phyloP scores from a whole-genome alignment of 2,797 vertebrate genomes.

The Ataeniobius toweri region DNA sequence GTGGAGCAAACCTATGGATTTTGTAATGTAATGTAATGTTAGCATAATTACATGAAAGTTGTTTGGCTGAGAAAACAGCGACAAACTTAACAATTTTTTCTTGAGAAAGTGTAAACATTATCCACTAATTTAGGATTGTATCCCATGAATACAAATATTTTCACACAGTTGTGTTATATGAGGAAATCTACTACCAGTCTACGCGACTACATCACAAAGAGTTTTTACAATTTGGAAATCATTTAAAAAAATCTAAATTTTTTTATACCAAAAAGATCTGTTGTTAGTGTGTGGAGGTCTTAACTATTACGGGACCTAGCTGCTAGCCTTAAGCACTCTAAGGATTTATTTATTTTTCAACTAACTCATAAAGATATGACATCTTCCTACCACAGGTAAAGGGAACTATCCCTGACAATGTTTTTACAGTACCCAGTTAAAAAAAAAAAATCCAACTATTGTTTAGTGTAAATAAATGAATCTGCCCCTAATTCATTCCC shows the following conservation, averaged over 20 bases:
- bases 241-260: background rate
- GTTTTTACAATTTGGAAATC: background rate
- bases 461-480: background rate
- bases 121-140: background rate
- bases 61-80: background rate
- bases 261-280: background rate
- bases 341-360: background rate
- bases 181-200: background rate
- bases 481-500: constrained; percentile 22
- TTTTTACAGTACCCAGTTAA: background rate
- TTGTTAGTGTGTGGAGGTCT: too few relatives aligned
- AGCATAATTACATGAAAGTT: background rate
- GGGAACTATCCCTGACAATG: background rate
- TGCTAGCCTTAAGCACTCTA: background rate
- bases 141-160: background rate
- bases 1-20: background rate
- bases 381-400: background rate
- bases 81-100: too few relatives aligned
- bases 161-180: background rate
- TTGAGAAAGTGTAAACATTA: background rate
- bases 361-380: background rate
- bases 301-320: background rate
- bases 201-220: background rate
- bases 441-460: background rate
- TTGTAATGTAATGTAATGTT: background rate